Conservation (phyloP, 1,140 invertebrate genomes). For the Trissolcus basalis region DNA sequence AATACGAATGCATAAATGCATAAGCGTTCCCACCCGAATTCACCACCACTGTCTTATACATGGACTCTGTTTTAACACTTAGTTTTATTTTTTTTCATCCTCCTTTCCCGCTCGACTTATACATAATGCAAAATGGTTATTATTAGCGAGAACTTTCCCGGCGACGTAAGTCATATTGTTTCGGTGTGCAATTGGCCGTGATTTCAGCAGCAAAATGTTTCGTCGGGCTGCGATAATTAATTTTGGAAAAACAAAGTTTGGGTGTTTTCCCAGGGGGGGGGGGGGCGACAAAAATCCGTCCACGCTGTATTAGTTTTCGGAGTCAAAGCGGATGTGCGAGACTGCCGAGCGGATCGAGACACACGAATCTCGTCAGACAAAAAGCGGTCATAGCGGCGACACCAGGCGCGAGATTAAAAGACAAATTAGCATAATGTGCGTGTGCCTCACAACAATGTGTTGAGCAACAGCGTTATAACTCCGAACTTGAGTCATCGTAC, state of each 20-base stretch:
- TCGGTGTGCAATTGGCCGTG: constrained; percentile 1
- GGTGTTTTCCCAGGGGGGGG: constrained; percentile 8
- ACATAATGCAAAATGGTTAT: constrained; percentile 44
- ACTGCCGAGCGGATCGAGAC: constrained; percentile 29
- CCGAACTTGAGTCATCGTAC: constrained; percentile 26
- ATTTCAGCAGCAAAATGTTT: constrained; percentile 14
- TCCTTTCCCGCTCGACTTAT: constrained; percentile 32
- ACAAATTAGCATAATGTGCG: constrained; percentile 59
- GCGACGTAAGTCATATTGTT: constrained; percentile 9
- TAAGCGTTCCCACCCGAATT: constrained; percentile 69
- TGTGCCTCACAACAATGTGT: constrained; percentile 50
- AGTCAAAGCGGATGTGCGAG: constrained; percentile 44
- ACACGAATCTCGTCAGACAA: constrained; percentile 58
- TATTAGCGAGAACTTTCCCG: constrained; percentile 33
- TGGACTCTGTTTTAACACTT: constrained; percentile 48
- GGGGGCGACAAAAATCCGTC: constrained; percentile 47
- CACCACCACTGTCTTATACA: constrained; percentile 39
- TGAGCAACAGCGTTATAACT: constrained; percentile 43
- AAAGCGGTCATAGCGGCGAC: constrained; percentile 55
- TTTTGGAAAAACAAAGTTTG: constrained; percentile 40
- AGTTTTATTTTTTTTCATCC: constrained; percentile 31
- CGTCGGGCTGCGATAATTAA: constrained; percentile 25
- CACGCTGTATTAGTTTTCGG: constrained; percentile 48
- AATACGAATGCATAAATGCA: constrained; percentile 78
- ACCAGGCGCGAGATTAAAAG: constrained; percentile 61